Evolutionary conservation across 92 coral and sea anemone genomes (phyloP).

Genomic region (Micromussa lordhowensis): DNA sequence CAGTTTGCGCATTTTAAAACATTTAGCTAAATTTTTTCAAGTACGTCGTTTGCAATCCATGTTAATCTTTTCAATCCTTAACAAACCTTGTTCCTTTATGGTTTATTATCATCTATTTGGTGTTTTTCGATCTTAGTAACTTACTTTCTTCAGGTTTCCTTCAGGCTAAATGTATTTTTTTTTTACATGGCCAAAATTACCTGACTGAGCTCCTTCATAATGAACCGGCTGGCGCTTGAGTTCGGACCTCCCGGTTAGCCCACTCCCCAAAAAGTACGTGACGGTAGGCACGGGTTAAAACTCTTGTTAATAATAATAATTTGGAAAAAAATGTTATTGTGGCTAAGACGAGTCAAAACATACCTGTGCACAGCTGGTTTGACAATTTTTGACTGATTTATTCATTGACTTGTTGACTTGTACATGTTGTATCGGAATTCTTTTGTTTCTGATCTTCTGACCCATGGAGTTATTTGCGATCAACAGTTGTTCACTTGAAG

Average conservation of each 20-base stretch:
- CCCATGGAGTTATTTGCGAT: conserved; percentile 28
- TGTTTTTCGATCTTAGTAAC: too few relatives aligned
- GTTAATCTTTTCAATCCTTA: too few relatives aligned
- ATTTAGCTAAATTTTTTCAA: too few relatives aligned
- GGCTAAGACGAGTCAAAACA: background rate
- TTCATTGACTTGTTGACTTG: background rate
- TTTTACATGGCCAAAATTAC: too few relatives aligned
- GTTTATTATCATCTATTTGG: too few relatives aligned
- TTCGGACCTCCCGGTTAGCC: background rate
- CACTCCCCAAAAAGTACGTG: background rate
- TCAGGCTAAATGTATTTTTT: too few relatives aligned
- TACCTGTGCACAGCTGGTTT: background rate
- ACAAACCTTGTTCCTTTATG: too few relatives aligned
- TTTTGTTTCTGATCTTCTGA: conserved; percentile 4
- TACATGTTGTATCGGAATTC: conserved; percentile 51
- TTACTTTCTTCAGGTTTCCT: too few relatives aligned
- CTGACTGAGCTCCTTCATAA: too few relatives aligned
- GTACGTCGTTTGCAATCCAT: too few relatives aligned
- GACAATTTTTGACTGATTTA: background rate
- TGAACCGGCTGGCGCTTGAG: too few relatives aligned
- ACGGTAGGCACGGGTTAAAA: background rate
- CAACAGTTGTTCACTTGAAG: conserved; percentile 29
- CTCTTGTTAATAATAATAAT: background rate
- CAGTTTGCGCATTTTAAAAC: too few relatives aligned
- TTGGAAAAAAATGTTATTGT: background rate